phyloP scores from a whole-genome alignment of 2,113 vertebrate species.

The Anser cygnoides region DNA sequence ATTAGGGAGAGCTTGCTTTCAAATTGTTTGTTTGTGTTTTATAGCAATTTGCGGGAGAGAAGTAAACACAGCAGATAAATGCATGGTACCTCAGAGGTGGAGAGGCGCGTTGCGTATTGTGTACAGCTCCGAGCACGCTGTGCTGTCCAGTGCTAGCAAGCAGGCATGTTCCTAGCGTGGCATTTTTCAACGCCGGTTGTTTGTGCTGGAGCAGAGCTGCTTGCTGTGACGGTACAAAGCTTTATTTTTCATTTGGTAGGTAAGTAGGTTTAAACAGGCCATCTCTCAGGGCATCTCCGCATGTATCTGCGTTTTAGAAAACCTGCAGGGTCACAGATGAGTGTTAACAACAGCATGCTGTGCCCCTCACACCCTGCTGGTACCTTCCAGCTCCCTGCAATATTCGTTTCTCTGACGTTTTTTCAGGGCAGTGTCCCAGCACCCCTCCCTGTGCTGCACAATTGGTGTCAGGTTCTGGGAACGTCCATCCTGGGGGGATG shows the following conservation, averaged over 20 bases:
- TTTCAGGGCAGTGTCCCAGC: neutral
- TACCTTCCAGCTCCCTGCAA: too few relatives aligned
- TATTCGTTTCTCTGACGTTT: neutral
- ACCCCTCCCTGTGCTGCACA: accelerated
- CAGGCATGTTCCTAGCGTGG: neutral
- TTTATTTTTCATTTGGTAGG: neutral
- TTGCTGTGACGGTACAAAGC: neutral
- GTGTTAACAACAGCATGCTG: too few relatives aligned
- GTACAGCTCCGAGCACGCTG: neutral
- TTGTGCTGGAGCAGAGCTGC: neutral
- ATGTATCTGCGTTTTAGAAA: neutral
- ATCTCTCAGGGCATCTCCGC: neutral
- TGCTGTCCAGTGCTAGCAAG: too few relatives aligned
- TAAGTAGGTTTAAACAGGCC: neutral
- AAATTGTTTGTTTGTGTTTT: neutral
- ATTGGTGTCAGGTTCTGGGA: neutral
- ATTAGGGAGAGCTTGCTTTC: neutral
- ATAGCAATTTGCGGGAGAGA: neutral
- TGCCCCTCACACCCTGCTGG: too few relatives aligned
- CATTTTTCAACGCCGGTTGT: neutral
- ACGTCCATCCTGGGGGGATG: too few relatives aligned
- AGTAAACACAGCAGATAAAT: neutral
- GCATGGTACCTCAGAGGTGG: neutral
- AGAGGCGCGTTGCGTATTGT: neutral
- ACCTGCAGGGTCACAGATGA: neutral